Evolutionary conservation across 2,888 invertebrate species (phyloP).

Genomic region (Volucella bombylans): DNA sequence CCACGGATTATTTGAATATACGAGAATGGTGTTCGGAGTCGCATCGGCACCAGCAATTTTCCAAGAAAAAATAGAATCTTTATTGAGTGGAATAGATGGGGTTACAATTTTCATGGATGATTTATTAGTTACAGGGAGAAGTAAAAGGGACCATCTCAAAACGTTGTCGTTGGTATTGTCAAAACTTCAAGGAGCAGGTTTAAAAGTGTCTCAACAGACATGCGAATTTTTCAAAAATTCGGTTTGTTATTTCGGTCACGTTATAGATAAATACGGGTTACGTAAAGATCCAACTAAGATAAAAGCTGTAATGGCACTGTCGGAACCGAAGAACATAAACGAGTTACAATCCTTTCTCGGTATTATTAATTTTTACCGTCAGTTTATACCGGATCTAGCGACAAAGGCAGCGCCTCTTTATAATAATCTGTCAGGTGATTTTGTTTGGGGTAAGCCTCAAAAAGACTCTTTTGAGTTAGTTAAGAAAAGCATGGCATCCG

Average conservation of each 20-base stretch:
- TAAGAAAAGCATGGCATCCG: too few species aligned
- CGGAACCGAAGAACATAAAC: neutral
- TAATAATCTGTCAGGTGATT: neutral
- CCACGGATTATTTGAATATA: too few species aligned
- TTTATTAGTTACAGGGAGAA: neutral
- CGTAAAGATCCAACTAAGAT: slow-evolving; percentile 76
- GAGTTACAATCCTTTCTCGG: slow-evolving; percentile 76
- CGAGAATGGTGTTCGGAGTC: too few species aligned
- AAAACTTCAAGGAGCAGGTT: slow-evolving; percentile 73
- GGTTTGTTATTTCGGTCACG: slow-evolving; percentile 70
- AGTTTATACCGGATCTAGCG: slow-evolving; percentile 28
- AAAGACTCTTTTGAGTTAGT: too few species aligned
- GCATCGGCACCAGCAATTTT: too few species aligned
- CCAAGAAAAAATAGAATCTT: too few species aligned
- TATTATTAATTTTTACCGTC: slow-evolving; percentile 43
- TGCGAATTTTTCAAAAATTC: slow-evolving; percentile 71
- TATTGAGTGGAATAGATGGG: too few species aligned
- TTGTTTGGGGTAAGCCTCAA: neutral
- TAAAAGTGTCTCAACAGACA: slow-evolving; percentile 58
- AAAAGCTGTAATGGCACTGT: slow-evolving; percentile 30
- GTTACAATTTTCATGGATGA: too few species aligned
- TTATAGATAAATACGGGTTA: slow-evolving; percentile 76
- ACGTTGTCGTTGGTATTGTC: slow-evolving; percentile 13
- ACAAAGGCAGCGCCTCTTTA: neutral
- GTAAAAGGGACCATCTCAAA: slow-evolving; percentile 38